A percentile compares a stretch with the other conserved stretches of the same genome.
Evolutionary conservation across 1,140 invertebrate genomes (phyloP).

Genomic region (Philopotamus ludificatus): DNA sequence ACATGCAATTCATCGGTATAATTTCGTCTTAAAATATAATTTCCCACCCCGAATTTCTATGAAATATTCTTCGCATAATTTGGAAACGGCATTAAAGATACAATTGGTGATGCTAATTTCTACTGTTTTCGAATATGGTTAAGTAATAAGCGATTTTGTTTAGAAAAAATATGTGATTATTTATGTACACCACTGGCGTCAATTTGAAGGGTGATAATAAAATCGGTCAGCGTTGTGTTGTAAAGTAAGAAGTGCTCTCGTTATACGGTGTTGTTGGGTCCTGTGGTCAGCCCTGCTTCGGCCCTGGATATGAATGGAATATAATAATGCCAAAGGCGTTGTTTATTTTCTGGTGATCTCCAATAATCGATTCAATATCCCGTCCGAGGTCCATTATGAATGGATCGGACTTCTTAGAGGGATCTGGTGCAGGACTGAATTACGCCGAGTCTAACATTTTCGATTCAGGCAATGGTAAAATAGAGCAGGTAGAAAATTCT

Average conservation of each 20-base stretch:
- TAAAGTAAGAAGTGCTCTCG: conserved; percentile 14
- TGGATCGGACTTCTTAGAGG: conserved; percentile 6
- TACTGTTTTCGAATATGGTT: too few relatives aligned
- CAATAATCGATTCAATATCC: conserved; percentile 21
- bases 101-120: too few relatives aligned
- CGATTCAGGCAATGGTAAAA: too few relatives aligned
- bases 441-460: too few relatives aligned
- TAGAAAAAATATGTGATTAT: too few relatives aligned
- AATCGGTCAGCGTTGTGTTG: background rate
- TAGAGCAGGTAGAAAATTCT: too few relatives aligned
- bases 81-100: too few relatives aligned
- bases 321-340: conserved; percentile 16
- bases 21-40: too few relatives aligned
- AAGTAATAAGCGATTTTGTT: too few relatives aligned
- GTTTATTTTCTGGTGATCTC: conserved; percentile 30
- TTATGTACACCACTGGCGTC: conserved; percentile 14
- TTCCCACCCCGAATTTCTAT: too few relatives aligned
- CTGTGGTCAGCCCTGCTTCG: background rate
- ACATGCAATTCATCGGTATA: too few relatives aligned
- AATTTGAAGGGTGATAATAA: conserved; percentile 27
- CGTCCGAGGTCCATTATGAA: conserved; percentile 7
- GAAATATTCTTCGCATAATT: too few relatives aligned
- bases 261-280: conserved; percentile 8
- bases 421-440: conserved; percentile 3
- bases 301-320: conserved; percentile 12